These are phyloP conservation scores for Phataginus tricuspis DNA, from an alignment of 2,797 vertebrate genomes.

Conservation along the genomic window DNA sequence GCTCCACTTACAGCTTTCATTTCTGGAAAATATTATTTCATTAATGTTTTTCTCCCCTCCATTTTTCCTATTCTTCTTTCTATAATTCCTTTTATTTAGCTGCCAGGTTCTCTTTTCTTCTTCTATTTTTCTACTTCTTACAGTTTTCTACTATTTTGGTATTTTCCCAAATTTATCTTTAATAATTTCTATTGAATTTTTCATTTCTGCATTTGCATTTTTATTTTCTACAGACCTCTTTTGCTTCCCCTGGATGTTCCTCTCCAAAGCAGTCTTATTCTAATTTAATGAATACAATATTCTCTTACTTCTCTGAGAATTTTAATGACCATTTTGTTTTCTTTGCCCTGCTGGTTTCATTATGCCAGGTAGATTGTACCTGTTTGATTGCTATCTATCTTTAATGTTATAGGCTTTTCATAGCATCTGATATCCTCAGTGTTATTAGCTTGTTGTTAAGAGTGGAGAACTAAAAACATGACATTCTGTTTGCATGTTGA, in stretches of 20 bases:
- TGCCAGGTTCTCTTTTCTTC: neutral
- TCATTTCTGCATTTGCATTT: slow-evolving; percentile 34
- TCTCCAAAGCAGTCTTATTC: neutral
- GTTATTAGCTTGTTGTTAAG: neutral
- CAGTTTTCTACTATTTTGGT: neutral
- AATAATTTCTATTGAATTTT: slow-evolving; percentile 8
- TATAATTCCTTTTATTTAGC: neutral
- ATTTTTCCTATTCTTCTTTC: neutral
- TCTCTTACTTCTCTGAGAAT: slow-evolving; percentile 3
- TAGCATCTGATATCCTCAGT: neutral
- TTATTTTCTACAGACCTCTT: slow-evolving; percentile 10
- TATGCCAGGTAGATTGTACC: neutral
- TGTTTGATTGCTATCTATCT: neutral
- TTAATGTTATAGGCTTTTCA: neutral
- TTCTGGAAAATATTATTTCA: neutral
- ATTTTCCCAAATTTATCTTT: neutral
- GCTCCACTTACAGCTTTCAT: neutral
- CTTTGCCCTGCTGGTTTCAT: neutral
- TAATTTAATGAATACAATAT: neutral
- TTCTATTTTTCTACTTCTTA: neutral
- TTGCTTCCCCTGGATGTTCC: neutral
- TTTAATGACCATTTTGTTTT: neutral
- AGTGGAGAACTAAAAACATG: neutral
- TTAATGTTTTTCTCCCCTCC: neutral
- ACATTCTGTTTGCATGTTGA: neutral